These are phyloP conservation scores for Drosophila pseudoobscura DNA, from an alignment of 1,140 invertebrate species.

Conservation along the genomic window DNA sequence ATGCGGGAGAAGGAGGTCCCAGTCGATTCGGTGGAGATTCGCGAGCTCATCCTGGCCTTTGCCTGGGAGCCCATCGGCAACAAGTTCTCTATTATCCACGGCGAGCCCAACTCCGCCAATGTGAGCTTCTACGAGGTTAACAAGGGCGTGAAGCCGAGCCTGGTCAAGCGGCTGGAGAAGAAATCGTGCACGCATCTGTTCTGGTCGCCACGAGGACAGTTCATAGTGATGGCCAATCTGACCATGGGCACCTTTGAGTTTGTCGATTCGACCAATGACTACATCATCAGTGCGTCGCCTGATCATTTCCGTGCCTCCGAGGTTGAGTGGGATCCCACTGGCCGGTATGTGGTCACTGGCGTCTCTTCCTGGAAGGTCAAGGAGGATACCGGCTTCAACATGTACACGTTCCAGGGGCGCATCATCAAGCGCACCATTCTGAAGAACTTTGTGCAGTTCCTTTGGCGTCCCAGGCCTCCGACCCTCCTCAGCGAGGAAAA, in stretches of 20 bases:
- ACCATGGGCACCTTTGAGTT: slow-evolving; percentile 97
- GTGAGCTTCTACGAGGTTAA: slow-evolving; percentile 98
- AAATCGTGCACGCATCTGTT: slow-evolving; percentile 96
- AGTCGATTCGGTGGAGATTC: slow-evolving; percentile 98
- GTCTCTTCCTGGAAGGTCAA: slow-evolving; percentile 98
- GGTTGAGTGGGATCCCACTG: slow-evolving; percentile 99
- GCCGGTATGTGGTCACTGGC: slow-evolving; percentile 97
- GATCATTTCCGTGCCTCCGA: slow-evolving; percentile 97
- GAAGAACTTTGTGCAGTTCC: slow-evolving; percentile 96
- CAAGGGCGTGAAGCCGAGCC: slow-evolving; percentile 92
- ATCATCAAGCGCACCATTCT: slow-evolving; percentile 90
- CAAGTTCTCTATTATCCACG: slow-evolving; percentile 98
- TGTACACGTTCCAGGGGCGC: slow-evolving; percentile 99
- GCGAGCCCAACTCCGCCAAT: slow-evolving; percentile 93
- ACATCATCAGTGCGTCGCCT: slow-evolving; percentile 95
- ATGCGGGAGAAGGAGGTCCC: slow-evolving; percentile 99
- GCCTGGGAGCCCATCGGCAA: slow-evolving; percentile 99
- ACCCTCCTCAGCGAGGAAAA: slow-evolving; percentile 91
- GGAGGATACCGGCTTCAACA: slow-evolving; percentile 97
- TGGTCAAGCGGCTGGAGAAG: slow-evolving; percentile 95
- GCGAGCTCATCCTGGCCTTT: slow-evolving; percentile 96
- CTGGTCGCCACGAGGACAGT: slow-evolving; percentile 98
- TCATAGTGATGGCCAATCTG: slow-evolving; percentile 94
- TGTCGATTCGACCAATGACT: slow-evolving; percentile 95
- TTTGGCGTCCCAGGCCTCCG: slow-evolving; percentile 97